phyloP scores from a whole-genome alignment of 2,888 invertebrate genomes.

The Therioaphis trifolii region DNA sequence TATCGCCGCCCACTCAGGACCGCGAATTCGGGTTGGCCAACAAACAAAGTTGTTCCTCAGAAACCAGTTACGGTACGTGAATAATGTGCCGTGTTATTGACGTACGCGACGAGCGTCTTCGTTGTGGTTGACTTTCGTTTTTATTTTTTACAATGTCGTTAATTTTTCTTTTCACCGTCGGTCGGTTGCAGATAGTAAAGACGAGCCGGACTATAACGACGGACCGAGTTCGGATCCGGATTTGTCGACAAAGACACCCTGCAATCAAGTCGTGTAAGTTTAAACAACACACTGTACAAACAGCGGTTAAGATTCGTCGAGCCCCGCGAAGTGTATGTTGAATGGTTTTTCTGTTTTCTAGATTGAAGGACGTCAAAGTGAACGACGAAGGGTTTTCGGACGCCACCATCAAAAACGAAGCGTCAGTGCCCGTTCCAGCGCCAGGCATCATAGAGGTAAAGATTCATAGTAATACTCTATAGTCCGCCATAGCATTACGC shows the following conservation, averaged over 20 bases:
- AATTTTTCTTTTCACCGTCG: too few species aligned
- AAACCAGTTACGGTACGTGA: slow-evolving; percentile 42
- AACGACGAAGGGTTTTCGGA: slow-evolving; percentile 24
- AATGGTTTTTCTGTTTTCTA: background rate
- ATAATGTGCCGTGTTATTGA: background rate
- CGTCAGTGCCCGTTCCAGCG: slow-evolving; percentile 67
- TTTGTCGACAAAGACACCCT: background rate
- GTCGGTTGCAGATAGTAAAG: slow-evolving; percentile 50
- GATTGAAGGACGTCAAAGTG: slow-evolving; percentile 23
- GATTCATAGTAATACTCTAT: too few species aligned
- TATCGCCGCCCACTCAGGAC: slow-evolving; percentile 67
- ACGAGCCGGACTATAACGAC: slow-evolving; percentile 43
- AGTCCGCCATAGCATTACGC: too few species aligned
- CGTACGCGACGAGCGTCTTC: background rate
- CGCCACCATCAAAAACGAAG: slow-evolving; percentile 64
- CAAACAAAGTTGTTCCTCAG: slow-evolving; percentile 57
- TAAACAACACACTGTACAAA: background rate
- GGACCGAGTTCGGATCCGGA: slow-evolving; percentile 51
- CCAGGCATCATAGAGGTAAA: slow-evolving; percentile 77
- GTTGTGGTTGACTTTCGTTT: too few species aligned
- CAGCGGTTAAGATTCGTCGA: too few species aligned
- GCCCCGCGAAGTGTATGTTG: background rate
- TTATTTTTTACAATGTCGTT: background rate
- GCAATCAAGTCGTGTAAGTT: slow-evolving; percentile 14
- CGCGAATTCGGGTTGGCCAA: slow-evolving; percentile 64